Evolutionary conservation across 2,113 vertebrate genomes (phyloP), one percentile per base, ranked within the genome.

Genomic region (Ptyas mucosa): DNA sequence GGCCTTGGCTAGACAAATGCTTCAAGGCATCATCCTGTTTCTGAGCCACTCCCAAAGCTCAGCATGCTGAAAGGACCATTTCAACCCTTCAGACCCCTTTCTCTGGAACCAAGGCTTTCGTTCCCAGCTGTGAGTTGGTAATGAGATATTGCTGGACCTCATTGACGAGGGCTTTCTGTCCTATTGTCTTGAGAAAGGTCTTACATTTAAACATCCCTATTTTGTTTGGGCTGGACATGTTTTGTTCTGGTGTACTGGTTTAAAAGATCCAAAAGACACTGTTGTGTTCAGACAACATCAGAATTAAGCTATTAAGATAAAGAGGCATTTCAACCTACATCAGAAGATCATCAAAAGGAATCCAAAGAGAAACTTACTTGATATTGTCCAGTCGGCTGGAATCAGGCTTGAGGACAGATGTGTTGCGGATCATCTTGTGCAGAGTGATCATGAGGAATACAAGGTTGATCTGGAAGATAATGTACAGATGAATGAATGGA

Each of bases 401-500:
- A 96, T 99, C 99, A 0, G 99, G 99, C 92, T 99, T 99, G 90
- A 99, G 98, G 34, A 98, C 98, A 0, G 98, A 98, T 0, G 98
- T 98, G 95, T 98, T 99, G 90, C 98, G 98, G 58, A 98, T 95
- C 99, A 99, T 99, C 97, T 99, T 99, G 97, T 99, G 99, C 93
- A 99, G 98, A 0, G 98, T 99, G 96, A 99, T 98, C 98, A 99
- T 98, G 92, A 99, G 99, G 96, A 99, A 98, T 93, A 99, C 98
- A 87, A 99, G 98, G 96, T 98, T 99, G 94, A 99, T 98, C 99
- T 99, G 93, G 7, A 64, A 61, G 93, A n/a, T 85, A 61, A n/a
- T 64, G 81, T 57, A 93, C 81, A 93, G 46, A 5, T 43, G 55
- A 11, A n/a, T 39, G 55, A 34, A 69, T 5, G 53, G 3, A 64